Evolutionary conservation across 2,797 vertebrate genomes (phyloP).

Genomic region (Parambassis ranga): DNA sequence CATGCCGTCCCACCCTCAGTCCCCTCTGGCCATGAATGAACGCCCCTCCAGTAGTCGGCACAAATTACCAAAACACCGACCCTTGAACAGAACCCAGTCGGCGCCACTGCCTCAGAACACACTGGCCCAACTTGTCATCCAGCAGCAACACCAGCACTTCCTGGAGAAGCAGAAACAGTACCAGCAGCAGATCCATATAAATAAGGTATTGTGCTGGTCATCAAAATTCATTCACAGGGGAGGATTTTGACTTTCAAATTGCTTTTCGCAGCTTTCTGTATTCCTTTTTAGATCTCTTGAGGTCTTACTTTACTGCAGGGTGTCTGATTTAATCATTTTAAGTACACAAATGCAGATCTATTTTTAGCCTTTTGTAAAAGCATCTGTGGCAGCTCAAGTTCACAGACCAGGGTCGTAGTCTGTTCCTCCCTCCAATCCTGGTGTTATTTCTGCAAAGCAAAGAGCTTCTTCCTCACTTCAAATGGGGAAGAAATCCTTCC

Average conservation of each 20-base stretch:
- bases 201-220: slow-evolving; percentile 84
- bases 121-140: slow-evolving; percentile 96
- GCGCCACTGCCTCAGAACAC: slow-evolving; percentile 97
- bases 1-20: slow-evolving; percentile 88
- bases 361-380: slow-evolving; percentile 67
- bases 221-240: slow-evolving; percentile 36
- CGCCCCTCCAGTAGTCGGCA: slow-evolving; percentile 85
- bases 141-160: slow-evolving; percentile 98
- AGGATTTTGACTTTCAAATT: slow-evolving; percentile 57
- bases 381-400: slow-evolving; percentile 51
- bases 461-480: slow-evolving; percentile 68
- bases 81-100: slow-evolving; percentile 95
- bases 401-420: slow-evolving; percentile 43
- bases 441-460: slow-evolving; percentile 70
- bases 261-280: slow-evolving; percentile 33
- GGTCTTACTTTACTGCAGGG: slow-evolving; percentile 48
- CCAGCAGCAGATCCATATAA: slow-evolving; percentile 97
- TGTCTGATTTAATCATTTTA: slow-evolving; percentile 65
- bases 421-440: slow-evolving; percentile 58
- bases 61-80: slow-evolving; percentile 94
- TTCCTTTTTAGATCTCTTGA: slow-evolving; percentile 37
- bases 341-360: slow-evolving; percentile 55
- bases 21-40: slow-evolving; percentile 91
- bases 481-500: slow-evolving; percentile 72
- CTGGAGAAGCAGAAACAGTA: slow-evolving; percentile 98